Base-by-base conservation (phyloP, 2,888 invertebrate species). In the Trisateles emortualis region DNA sequence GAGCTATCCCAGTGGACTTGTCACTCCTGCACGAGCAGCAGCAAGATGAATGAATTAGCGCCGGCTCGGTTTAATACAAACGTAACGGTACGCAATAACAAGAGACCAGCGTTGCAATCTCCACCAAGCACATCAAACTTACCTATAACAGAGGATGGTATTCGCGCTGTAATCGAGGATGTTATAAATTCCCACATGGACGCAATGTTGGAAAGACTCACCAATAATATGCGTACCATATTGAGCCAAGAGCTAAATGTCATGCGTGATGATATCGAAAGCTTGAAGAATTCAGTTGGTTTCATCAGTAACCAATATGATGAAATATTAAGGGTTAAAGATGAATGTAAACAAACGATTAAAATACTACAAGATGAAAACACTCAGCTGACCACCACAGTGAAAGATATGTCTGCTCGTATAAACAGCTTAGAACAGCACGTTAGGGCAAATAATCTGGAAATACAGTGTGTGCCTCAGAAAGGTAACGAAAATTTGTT, bases 401-500 rank as follows among this genome's bases (percentile, higher is more conserved):
- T 39, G 3, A 17, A 39, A n/a, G 39, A 39, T 3, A 10, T 39
- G n/a, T 39, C 39, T 3, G 10, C 22, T 11, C 39, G 39, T 22
- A 1, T 48, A 1, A 49, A 49, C 19, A 11, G 6, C 9, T 5
- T 49, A 1, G 49, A 49, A 22, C 49, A 50, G n/a, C 19, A 29
- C 3, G 26, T 41, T 6, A 14, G 49, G 4, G 24, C 41, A 9
- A 35, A 9, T 14, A 49, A 50, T 24, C 3, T 49, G 10, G 48
- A 49, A 19, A 11, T 49, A 24, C 49, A 50, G 22, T 42, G 42
- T 32, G 29, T 50, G 5, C 42, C 49, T n/a, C 26, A 50, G 29
- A 29, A 29, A n/a, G 30, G 9, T 2, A 22, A 36, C 30, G 42
- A 50, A 13, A 50, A 50, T 33, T 29, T 49, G 10, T 11, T 29